Percentiles rank a stretch among this genome's conserved stretches.
Evolutionary conservation across 35 echinoderm and acorn worm genomes (phyloP).

Genomic region (Apostichopus japonicus): DNA sequence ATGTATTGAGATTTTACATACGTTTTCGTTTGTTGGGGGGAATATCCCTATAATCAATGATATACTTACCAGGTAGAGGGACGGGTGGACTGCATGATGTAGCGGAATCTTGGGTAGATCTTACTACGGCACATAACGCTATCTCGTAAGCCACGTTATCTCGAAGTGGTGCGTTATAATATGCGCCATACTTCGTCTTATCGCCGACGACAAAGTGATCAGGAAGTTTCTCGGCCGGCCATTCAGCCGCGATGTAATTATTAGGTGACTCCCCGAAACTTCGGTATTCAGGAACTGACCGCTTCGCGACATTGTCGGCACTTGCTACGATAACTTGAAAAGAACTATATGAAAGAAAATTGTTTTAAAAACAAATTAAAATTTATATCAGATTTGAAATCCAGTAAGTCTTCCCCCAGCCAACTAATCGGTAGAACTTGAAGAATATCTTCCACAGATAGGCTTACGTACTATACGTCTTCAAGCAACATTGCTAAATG

Average conservation of each 20-base stretch:
- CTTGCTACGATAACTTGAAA: conserved; percentile 8
- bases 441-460: too few relatives aligned
- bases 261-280: conserved; percentile 22
- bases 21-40: too few relatives aligned
- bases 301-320: not conserved
- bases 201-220: conserved; percentile 68
- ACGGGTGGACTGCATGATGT: not conserved
- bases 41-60: too few relatives aligned
- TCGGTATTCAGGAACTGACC: not conserved
- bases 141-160: conserved; percentile 61
- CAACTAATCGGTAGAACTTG: too few relatives aligned
- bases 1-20: too few relatives aligned
- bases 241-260: conserved; percentile 65
- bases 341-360: not conserved
- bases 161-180: conserved; percentile 74
- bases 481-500: too few relatives aligned
- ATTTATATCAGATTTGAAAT: too few relatives aligned
- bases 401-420: too few relatives aligned
- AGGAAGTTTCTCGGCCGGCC: conserved; percentile 44
- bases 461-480: too few relatives aligned
- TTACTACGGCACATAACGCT: conserved; percentile 56
- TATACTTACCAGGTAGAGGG: not conserved
- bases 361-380: too few relatives aligned
- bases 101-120: conserved; percentile 15
- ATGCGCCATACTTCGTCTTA: conserved; percentile 63